These are phyloP conservation scores for Drosophila nr. perissopoda DNA, from an alignment of 2,888 invertebrate species.

Conservation along the genomic window DNA sequence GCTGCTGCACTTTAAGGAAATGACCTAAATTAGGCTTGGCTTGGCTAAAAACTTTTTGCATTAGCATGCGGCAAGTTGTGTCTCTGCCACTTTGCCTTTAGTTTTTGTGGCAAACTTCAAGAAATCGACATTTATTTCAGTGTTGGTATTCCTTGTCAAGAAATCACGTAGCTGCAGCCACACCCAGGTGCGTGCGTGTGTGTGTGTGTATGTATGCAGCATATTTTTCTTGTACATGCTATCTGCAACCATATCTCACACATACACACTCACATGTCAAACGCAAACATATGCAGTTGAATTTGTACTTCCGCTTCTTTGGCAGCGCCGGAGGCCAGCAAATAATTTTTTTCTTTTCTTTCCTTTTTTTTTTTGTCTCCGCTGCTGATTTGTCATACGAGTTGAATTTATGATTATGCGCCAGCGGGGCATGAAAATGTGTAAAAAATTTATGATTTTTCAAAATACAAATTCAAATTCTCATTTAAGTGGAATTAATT, in stretches of 20 bases:
- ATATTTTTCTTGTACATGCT: conserved; percentile 63
- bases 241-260: conserved; percentile 73
- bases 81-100: conserved; percentile 62
- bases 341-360: conserved; percentile 41
- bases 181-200: conserved; percentile 55
- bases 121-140: conserved; percentile 67
- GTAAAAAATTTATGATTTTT: conserved; percentile 24
- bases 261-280: conserved; percentile 43
- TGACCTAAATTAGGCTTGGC: conserved; percentile 76
- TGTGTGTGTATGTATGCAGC: conserved; percentile 35
- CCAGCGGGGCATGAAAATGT: conserved; percentile 45
- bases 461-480: conserved; percentile 53
- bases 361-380: conserved; percentile 48
- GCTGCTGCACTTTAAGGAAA: conserved; percentile 73
- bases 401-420: conserved; percentile 74
- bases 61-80: conserved; percentile 57
- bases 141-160: conserved; percentile 26
- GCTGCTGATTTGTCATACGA: conserved; percentile 74
- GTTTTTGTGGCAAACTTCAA: conserved; percentile 62
- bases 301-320: conserved; percentile 72
- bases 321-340: conserved; percentile 48
- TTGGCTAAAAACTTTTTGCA: conserved; percentile 65
- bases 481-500: conserved; percentile 71
- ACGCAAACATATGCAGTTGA: conserved; percentile 55
- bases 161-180: conserved; percentile 66